phyloP scores from a whole-genome alignment of 2,113 vertebrate genomes.

The Ploceus nigricollis region DNA sequence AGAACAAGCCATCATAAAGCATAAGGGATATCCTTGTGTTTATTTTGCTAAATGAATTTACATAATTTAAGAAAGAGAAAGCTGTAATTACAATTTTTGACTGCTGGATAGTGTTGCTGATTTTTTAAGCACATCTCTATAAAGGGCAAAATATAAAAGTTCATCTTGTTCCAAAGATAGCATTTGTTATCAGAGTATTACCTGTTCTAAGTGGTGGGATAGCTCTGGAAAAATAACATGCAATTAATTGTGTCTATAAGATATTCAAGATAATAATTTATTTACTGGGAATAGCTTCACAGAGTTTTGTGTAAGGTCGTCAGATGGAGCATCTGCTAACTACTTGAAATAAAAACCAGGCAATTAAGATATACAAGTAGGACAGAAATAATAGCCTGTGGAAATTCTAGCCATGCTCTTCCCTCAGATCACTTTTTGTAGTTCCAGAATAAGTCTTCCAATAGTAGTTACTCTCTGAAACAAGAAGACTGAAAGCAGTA shows the following conservation, averaged over 20 bases:
- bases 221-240: neutral
- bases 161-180: neutral
- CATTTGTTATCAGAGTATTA: neutral
- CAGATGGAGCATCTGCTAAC: neutral
- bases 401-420: neutral
- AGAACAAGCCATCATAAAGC: constrained; percentile 48
- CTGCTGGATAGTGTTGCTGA: neutral
- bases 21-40: constrained; percentile 10
- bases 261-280: neutral
- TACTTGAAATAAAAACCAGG: neutral
- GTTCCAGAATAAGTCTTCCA: neutral
- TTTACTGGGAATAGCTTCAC: neutral
- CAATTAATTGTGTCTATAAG: neutral
- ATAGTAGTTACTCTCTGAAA: neutral
- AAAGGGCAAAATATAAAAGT: neutral
- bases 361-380: neutral
- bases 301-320: neutral
- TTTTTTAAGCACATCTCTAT: neutral
- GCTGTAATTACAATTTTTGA: neutral
- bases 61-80: neutral
- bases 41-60: constrained; percentile 8
- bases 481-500: neutral
- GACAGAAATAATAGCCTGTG: neutral
- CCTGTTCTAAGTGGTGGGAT: neutral
- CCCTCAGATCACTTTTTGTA: neutral